Evolutionary conservation across 2,113 vertebrate species (phyloP), one percentile per base, ranked within the genome.

Genomic region (Lichenostomus cassidix): DNA sequence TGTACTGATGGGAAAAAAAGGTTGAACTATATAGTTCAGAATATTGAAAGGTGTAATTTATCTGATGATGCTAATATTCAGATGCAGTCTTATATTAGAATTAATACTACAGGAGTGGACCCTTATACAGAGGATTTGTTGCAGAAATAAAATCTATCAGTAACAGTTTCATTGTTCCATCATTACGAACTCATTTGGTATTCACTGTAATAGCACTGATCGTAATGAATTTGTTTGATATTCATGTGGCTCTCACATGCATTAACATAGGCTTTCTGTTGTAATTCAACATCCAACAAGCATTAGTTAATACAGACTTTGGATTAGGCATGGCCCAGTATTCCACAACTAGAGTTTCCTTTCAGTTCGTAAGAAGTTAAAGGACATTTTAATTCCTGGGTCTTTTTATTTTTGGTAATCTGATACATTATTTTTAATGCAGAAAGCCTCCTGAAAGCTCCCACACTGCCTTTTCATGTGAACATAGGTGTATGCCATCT

Each of bases 141-240:
- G 96, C 96, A 97, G 98, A 98, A 98, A 98, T 98, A 98, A 98
- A 98, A 98, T 96, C 96, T 98, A 98, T 98, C 93, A 93, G 97
- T 97, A 98, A 98, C 95, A 97, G 97, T 98, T 98, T 96, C 98
- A 98, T 97, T 98, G 98, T 98, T 97, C 97, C 96, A 92, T 98
- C 98, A 97, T 98, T 98, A 98, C 52, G 76, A 97, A 89, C 97
- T 98, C 97, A 98, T 98, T 98, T 97, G 92, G 96, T 98, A 98
- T 98, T 98, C 98, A 98, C 97, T 98, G 98, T 98, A 98, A 98
- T 98, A 98, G 96, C 97, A 94, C 96, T 85, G 94, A 98, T 98
- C 96, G 69, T 97, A 98, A 98, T 98, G 98, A 98, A 98, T 98
- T 98, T 98, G 97, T 97, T 98, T 98, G 98, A 98, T 98, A 98